Base-by-base conservation (phyloP, 2,113 vertebrate genomes). In the Telmatochromis sp. region DNA sequence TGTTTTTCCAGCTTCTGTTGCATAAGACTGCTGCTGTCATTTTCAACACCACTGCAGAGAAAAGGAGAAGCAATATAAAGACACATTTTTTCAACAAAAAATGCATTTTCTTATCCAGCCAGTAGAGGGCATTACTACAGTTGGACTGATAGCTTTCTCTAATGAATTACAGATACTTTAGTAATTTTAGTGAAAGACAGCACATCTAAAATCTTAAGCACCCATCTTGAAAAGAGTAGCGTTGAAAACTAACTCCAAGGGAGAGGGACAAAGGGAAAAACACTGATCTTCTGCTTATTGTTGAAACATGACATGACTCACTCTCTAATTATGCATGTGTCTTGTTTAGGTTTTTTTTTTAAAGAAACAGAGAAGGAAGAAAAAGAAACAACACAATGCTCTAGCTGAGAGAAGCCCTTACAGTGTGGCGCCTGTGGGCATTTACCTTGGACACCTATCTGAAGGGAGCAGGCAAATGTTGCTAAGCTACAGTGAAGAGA, bases 1-100 rank as follows among this genome's bases (percentile, higher is more conserved):
- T 99, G 98, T 91, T 98, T 98, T 82, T 99, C 97, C 83, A 99
- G 96, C 92, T 98, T 99, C 94, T 98, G 96, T 89, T 98, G 97
- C 89, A 98, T 97, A 14, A 99, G 95, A 84, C 96, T 98, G 92
- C 93, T 84, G 81, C 95, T 94, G 94, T 98, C 98, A 94, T 98
- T 97, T 68, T 98, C 97, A 86, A 98, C 95, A 89, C 96, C 93
- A 81, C 98, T 99, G 92, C 28, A 23, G 83, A 79, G 45, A 85
- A 71, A 47, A 71, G 15, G 9, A 83, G 15, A 85, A 63, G 80
- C 2, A 33, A 60, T 13, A 84, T 23, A 8, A 65, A 68, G n/a
- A 23, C 12, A 68, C 4, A 37, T 68, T 37, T 81, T 26, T 42
- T 26, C 23, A 57, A 55, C 33, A 57, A 23, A 23, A 81, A 57